These are phyloP conservation scores for Coturnix japonica DNA, from an alignment of 2,113 vertebrate species.

Conservation along the genomic window DNA sequence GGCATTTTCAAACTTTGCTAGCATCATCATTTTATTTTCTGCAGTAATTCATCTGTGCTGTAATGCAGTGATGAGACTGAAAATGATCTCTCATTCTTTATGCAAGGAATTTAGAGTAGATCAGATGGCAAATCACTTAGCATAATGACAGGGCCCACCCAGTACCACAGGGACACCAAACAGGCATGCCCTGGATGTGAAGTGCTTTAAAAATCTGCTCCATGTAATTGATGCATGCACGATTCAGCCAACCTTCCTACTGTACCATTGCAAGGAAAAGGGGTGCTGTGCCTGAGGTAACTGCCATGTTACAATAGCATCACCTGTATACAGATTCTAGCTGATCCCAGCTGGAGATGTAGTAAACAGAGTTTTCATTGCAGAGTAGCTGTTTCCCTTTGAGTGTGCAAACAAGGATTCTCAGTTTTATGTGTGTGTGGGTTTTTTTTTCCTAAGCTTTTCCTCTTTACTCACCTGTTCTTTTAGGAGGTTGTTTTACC, in stretches of 20 bases:
- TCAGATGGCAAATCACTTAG: background rate
- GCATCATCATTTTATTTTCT: background rate
- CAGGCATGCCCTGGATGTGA: background rate
- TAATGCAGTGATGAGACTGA: background rate
- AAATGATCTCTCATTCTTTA: background rate
- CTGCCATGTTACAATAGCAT: fast-evolving
- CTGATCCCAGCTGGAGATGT: background rate
- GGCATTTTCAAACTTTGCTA: background rate
- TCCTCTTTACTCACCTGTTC: background rate
- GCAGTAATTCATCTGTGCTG: background rate
- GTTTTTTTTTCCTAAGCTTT: background rate
- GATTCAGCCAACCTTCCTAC: background rate
- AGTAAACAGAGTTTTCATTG: background rate
- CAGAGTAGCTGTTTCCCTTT: background rate
- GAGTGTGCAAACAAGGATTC: background rate
- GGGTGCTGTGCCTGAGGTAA: background rate
- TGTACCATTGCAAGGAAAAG: background rate
- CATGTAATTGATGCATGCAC: background rate
- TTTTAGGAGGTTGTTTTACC: background rate
- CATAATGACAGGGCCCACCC: fast-evolving
- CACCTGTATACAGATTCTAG: background rate
- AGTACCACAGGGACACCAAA: background rate
- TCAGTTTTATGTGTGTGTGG: background rate
- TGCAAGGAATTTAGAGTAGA: background rate
- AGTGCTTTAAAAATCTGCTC: background rate